Percentiles rank a stretch among this genome's conserved stretches.
Conservation (phyloP, 2,113 vertebrate genomes). For the Caloenas nicobarica region DNA sequence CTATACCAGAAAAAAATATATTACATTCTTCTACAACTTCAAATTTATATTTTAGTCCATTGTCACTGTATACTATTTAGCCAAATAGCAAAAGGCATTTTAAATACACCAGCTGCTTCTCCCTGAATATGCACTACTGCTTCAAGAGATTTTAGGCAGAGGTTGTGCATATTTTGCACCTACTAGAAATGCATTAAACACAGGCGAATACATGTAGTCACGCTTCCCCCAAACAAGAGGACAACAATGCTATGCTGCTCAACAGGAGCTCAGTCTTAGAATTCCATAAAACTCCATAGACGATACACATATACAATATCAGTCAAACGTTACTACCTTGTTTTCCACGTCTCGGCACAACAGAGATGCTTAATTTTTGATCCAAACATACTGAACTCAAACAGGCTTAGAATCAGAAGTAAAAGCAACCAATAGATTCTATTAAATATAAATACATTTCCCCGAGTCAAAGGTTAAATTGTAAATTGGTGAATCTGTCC, state of each 20-base stretch:
- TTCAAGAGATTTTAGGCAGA: neutral
- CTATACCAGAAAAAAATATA: neutral
- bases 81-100: neutral
- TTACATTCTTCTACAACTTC: constrained; percentile 22
- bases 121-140: neutral
- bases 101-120: neutral
- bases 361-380: neutral
- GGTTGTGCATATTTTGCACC: neutral
- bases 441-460: neutral
- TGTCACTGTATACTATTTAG: neutral
- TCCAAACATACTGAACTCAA: neutral
- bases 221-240: neutral
- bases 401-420: neutral
- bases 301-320: neutral
- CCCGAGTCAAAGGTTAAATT: neutral
- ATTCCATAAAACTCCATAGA: neutral
- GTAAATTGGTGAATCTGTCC: neutral
- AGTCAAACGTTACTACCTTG: neutral
- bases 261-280: neutral
- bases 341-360: neutral
- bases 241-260: neutral
- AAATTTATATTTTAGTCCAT: neutral
- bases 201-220: neutral
- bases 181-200: neutral
- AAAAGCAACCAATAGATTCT: neutral